Base-by-base conservation (phyloP, 2,888 invertebrate genomes). In the Thyatira batis region DNA sequence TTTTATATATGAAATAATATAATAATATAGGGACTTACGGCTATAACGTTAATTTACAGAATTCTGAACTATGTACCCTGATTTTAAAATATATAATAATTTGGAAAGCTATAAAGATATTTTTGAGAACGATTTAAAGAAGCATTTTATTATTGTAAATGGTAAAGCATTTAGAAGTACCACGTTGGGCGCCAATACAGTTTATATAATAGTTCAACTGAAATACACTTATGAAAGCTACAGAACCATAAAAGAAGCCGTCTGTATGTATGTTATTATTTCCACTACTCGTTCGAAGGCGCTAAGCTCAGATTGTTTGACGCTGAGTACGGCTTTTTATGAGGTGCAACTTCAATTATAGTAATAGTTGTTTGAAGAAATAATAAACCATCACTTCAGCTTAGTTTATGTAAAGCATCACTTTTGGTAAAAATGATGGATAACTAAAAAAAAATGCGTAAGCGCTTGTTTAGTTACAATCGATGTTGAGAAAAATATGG, bases 131-230 rank as follows among this genome's bases (percentile, higher is more conserved):
- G n/a, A n/a, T n/a, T n/a, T n/a, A n/a, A n/a, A n/a, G n/a, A n/a
- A n/a, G n/a, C n/a, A n/a, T n/a, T n/a, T n/a, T n/a, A n/a, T n/a
- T n/a, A n/a, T n/a, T n/a, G n/a, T n/a, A n/a, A n/a, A n/a, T n/a
- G n/a, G n/a, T n/a, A n/a, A n/a, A n/a, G n/a, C n/a, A n/a, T n/a
- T n/a, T n/a, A n/a, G 0, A 8, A 11, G 45, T 20, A 20, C 20
- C 45, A 23, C 5, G 21, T 45, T 45, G 45, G 45, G 45, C 45
- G 45, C 45, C 45, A 45, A n/a, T 23, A 46, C 25, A 46, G 11
- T n/a, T 46, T 8, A 25, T 13, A 23, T 13, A n/a, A n/a, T 44
- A 45, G 23, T 23, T 33, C 33, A 33, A 33, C 23, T 23, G 23
- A 23, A 23, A 23, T 2, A 39, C 8, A 17, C 13, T n/a, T 39